Percentiles rank a stretch among this genome's conserved stretches.
Conservation (phyloP, 2,888 invertebrate genomes). For the Gymnocheta viridis region DNA sequence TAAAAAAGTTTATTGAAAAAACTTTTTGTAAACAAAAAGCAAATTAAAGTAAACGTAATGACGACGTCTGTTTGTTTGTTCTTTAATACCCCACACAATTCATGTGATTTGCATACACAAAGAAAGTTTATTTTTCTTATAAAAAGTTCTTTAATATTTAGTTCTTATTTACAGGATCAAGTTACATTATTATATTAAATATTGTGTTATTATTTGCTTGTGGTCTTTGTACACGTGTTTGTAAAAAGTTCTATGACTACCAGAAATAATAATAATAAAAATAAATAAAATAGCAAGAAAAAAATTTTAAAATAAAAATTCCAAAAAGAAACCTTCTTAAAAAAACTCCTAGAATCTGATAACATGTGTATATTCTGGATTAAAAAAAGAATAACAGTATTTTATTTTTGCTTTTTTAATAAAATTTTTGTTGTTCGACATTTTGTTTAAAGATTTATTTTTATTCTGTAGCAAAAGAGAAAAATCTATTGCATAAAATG, state of each 20-base stretch:
- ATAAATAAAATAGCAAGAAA: not conserved
- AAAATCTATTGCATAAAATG: too few relatives aligned
- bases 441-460: too few relatives aligned
- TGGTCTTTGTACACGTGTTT: not conserved
- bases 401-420: not conserved
- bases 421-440: too few relatives aligned
- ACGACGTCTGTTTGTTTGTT: not conserved
- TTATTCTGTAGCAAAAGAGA: too few relatives aligned
- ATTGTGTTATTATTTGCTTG: conserved; percentile 2
- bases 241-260: conserved; percentile 9
- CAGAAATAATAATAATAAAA: not conserved
- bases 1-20: not conserved
- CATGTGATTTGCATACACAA: conserved; percentile 4
- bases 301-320: not conserved
- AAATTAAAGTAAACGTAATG: not conserved
- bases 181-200: conserved; percentile 13
- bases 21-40: not conserved
- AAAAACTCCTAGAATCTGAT: not conserved
- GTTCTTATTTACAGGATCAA: conserved; percentile 13
- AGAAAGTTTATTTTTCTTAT: not conserved
- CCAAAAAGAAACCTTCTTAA: not conserved
- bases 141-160: not conserved
- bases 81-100: not conserved
- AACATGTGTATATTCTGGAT: not conserved
- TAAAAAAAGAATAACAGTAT: not conserved